Percentiles rank a stretch among this genome's conserved stretches.
phyloP scores from a whole-genome alignment of 1,140 invertebrate species.

The Onthophagus taurus region DNA sequence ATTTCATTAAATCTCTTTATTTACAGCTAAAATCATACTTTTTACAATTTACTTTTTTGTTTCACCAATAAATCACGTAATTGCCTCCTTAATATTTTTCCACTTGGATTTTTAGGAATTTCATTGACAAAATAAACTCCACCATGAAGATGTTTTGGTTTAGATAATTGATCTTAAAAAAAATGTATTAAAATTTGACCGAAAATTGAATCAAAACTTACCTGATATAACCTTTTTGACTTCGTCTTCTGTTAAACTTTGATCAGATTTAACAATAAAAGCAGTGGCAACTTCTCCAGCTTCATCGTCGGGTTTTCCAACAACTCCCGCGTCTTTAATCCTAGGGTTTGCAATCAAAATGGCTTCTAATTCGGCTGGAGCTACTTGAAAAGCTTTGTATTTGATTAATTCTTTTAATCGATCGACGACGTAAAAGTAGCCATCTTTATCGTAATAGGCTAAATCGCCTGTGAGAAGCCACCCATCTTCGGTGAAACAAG shows the following conservation, averaged over 20 bases:
- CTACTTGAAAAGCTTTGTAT: constrained; percentile 62
- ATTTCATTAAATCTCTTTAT: no score
- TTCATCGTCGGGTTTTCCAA: constrained; percentile 54
- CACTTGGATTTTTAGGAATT: constrained; percentile 61
- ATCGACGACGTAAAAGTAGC: constrained; percentile 69
- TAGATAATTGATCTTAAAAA: constrained; percentile 47
- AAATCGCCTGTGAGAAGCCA: constrained; percentile 81
- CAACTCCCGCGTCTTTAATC: constrained; percentile 60
- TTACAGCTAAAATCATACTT: no score
- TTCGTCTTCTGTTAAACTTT: constrained; percentile 39
- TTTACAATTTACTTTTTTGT: neutral
- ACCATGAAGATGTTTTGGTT: constrained; percentile 53
- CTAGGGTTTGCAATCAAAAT: constrained; percentile 53
- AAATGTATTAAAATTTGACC: neutral
- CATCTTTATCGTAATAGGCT: constrained; percentile 63
- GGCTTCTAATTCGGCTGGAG: constrained; percentile 55
- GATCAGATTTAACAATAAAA: constrained; percentile 50
- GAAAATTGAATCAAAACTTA: constrained; percentile 20
- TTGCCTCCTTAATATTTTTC: constrained; percentile 59
- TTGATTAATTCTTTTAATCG: constrained; percentile 86
- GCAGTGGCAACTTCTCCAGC: constrained; percentile 62
- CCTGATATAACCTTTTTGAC: constrained; percentile 41
- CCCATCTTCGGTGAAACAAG: constrained; percentile 56
- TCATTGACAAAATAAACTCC: constrained; percentile 53
- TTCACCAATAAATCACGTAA: constrained; percentile 4